phyloP scores from a whole-genome alignment of 2,797 vertebrate genomes.

The Spondyliosoma cantharus region DNA sequence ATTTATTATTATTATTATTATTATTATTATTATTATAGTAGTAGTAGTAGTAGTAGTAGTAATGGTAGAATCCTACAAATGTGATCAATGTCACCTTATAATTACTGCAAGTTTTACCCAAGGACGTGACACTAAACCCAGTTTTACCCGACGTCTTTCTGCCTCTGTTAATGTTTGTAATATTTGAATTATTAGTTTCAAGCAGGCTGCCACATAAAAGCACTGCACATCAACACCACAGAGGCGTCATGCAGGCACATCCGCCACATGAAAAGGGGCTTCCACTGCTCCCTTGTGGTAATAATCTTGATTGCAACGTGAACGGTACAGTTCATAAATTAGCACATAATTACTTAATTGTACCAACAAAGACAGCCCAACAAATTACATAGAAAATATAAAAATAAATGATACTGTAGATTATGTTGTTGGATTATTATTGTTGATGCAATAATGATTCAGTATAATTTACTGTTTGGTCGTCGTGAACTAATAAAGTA shows the following conservation, averaged over 20 bases:
- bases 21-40: too few species aligned
- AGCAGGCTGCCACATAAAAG: not conserved
- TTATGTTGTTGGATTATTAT: not conserved
- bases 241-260: not conserved
- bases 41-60: too few species aligned
- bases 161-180: too few species aligned
- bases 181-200: too few species aligned
- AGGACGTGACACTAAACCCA: too few species aligned
- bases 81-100: not conserved
- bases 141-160: too few species aligned
- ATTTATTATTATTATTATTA: too few species aligned
- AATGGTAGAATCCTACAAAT: not conserved
- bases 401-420: not conserved
- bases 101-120: not conserved
- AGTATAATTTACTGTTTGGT: not conserved
- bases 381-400: too few species aligned
- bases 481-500: not conserved
- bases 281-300: conserved; percentile 10
- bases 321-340: too few species aligned
- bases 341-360: too few species aligned
- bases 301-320: not conserved
- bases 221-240: too few species aligned
- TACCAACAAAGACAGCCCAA: not conserved
- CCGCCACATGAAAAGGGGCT: not conserved
- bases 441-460: not conserved